Evolutionary conservation across 1,140 invertebrate genomes (phyloP).

Genomic region (Saccostrea glomerata): DNA sequence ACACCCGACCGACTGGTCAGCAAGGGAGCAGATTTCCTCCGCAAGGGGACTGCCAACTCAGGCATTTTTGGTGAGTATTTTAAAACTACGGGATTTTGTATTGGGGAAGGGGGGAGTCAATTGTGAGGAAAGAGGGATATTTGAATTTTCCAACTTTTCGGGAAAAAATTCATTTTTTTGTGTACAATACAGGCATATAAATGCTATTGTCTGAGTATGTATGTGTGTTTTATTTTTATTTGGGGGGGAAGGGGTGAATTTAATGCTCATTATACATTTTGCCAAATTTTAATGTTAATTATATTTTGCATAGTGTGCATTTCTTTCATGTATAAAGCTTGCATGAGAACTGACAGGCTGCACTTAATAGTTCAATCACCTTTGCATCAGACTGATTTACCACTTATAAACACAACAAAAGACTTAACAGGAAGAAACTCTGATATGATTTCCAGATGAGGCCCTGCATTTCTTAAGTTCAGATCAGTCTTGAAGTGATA

Average conservation of each 20-base stretch:
- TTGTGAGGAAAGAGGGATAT: background rate
- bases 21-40: constrained; percentile 28
- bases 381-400: background rate
- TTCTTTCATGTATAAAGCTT: too few species aligned
- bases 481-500: constrained; percentile 13
- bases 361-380: background rate
- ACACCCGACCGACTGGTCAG: constrained; percentile 39
- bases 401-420: background rate
- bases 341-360: background rate
- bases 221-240: too few species aligned
- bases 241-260: too few species aligned
- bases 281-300: too few species aligned
- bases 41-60: background rate
- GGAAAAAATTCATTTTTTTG: too few species aligned
- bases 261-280: too few species aligned
- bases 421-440: background rate
- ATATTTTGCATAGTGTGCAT: too few species aligned
- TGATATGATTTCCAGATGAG: constrained; percentile 20
- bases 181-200: too few species aligned
- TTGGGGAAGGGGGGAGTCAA: too few species aligned
- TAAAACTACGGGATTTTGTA: too few species aligned
- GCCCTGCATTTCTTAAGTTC: background rate
- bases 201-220: too few species aligned
- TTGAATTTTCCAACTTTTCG: too few species aligned
- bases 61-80: constrained; percentile 43